Evolutionary conservation across 2,113 vertebrate species (phyloP), one percentile per base, ranked within the genome.

Genomic region (Cyanocitta stelleri): DNA sequence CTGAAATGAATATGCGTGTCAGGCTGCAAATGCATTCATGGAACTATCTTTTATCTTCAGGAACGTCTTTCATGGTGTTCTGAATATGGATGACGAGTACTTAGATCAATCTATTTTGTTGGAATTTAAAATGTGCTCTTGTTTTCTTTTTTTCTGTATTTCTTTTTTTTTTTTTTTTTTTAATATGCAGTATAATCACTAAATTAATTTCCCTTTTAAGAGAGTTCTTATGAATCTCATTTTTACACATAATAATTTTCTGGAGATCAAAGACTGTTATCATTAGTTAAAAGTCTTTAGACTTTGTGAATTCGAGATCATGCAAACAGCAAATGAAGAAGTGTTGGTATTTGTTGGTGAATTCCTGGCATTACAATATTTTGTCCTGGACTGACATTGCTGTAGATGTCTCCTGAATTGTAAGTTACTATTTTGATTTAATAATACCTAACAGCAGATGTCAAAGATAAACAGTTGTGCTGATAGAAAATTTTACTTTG

Each of bases 11-110:
- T 96, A 91, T n/a, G 58, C n/a, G 63, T 86, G 89, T 89, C 89
- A 95, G 71, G 75, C 87, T 95, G 96, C 77, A 95, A 97, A 93
- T 93, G 80, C 91, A 73, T 94, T 87, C 37, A 58, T 77, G 66
- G 77, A 96, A 72, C 88, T 95, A 85, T 90, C 82, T 86, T 96
- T 97, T 84, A 89, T 96, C 85, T 96, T 92, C 89, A 78, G 84
- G 79, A 96, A 90, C 21, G 75, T 85, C 91, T 89, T 95, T 96
- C 66, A 71, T 95, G 86, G 71, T 94, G 55, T 96, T 92, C 76
- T 94, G 91, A 94, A 92, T 95, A 87, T 37, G 79, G 91, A 96
- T 97, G 94, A 77, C 95, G 85, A 54, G 44, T 80, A 51, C 18
- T 77, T 59, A 30, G 55, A 67, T 86, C 21, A 11, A 87, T 95